A percentile compares a stretch with the other conserved stretches of the same genome.
Evolutionary conservation across 2,113 vertebrate species (phyloP).

Genomic region (Apteryx owenii): DNA sequence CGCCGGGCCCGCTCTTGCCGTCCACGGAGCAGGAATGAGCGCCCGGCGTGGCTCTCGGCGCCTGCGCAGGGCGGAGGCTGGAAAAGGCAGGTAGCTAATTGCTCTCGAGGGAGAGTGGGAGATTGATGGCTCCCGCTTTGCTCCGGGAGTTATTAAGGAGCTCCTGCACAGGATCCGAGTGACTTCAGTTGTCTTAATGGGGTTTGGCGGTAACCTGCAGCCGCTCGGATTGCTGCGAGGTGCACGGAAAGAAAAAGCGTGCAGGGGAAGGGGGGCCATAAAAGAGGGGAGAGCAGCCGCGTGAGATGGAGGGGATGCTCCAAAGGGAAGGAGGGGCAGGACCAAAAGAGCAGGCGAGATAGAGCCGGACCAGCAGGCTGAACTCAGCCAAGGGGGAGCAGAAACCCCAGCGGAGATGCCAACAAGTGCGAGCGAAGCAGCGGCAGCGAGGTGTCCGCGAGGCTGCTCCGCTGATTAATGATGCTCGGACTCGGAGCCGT

Average conservation of each 20-base stretch:
- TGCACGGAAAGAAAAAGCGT: neutral
- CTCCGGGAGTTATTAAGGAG: neutral
- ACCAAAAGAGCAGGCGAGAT: neutral
- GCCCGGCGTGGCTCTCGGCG: neutral
- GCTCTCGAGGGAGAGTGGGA: neutral
- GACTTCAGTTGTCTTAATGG: neutral
- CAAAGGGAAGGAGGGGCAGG: neutral
- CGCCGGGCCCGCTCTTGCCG: too few species aligned
- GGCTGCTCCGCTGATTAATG: slow-evolving; percentile 43
- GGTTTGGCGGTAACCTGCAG: neutral
- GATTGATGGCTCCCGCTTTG: neutral
- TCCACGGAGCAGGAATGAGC: too few species aligned
- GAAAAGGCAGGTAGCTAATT: neutral
- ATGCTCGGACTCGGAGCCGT: slow-evolving; percentile 24
- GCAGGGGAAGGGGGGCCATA: too few species aligned
- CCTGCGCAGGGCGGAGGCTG: neutral
- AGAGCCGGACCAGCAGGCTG: too few species aligned
- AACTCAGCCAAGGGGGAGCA: neutral
- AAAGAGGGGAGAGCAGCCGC: too few species aligned
- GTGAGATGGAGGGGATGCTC: neutral
- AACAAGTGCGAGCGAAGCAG: neutral
- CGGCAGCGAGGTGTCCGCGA: neutral
- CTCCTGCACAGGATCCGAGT: neutral
- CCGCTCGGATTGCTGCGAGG: neutral
- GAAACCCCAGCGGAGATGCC: neutral